phyloP scores from a whole-genome alignment of 2,797 vertebrate genomes.

The Glyptemys insculpta region DNA sequence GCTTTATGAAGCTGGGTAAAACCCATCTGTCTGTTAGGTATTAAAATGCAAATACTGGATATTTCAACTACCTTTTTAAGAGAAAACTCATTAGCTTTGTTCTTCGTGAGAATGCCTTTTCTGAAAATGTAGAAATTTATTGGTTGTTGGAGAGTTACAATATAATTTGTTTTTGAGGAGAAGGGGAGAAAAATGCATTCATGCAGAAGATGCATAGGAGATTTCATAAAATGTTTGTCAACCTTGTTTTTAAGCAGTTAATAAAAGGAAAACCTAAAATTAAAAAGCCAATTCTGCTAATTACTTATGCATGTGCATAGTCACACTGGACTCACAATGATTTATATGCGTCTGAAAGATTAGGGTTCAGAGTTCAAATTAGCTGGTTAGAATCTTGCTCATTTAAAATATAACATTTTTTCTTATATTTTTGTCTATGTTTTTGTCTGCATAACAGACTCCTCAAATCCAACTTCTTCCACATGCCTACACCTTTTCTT shows the following conservation, averaged over 20 bases:
- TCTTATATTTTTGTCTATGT: not conserved
- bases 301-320: not conserved
- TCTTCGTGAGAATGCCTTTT: not conserved
- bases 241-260: not conserved
- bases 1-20: slow-evolving; percentile 20
- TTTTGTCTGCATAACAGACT: not conserved
- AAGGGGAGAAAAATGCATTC: not conserved
- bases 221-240: not conserved
- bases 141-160: not conserved
- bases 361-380: not conserved
- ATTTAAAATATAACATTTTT: not conserved
- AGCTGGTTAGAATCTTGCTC: slow-evolving; percentile 15
- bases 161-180: not conserved
- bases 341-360: not conserved
- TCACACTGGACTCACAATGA: fast-evolving
- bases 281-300: not conserved
- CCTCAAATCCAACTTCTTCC: not conserved
- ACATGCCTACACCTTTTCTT: slow-evolving; percentile 31
- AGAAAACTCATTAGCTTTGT: not conserved
- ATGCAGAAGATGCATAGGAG: not conserved
- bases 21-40: slow-evolving; percentile 15
- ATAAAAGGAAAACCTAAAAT: not conserved
- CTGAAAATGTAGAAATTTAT: not conserved
- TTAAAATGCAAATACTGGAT: not conserved
- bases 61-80: not conserved